phyloP scores from a whole-genome alignment of 2,888 invertebrate genomes.

The Agrilus cyanescens region DNA sequence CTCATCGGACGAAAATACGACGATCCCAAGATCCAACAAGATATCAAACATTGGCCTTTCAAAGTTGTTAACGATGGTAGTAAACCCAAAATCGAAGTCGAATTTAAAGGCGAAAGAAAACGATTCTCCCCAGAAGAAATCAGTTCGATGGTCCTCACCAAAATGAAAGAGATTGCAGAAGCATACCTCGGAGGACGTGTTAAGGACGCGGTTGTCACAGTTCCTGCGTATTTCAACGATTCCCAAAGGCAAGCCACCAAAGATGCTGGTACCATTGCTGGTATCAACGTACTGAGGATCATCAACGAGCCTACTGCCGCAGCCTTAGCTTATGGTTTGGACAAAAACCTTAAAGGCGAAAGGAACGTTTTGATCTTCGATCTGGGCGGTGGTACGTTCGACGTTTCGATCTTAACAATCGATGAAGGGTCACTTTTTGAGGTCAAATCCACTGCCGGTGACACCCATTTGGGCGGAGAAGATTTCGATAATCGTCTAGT shows the following conservation, averaged over 20 bases:
- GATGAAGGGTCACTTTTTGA: constrained; percentile 67
- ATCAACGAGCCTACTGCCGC: constrained; percentile 75
- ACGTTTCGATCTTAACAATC: constrained; percentile 73
- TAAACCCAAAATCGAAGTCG: constrained; percentile 57
- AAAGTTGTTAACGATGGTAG: constrained; percentile 51
- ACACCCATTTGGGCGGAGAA: constrained; percentile 73
- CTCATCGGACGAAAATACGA: constrained; percentile 70
- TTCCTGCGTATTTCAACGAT: constrained; percentile 62
- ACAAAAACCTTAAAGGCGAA: constrained; percentile 53
- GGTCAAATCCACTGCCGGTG: constrained; percentile 72
- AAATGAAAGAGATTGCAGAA: constrained; percentile 58
- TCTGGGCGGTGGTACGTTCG: constrained; percentile 57
- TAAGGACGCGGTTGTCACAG: constrained; percentile 64
- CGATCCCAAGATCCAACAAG: constrained; percentile 62
- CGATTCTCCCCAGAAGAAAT: constrained; percentile 57
- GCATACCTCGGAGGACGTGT: constrained; percentile 55
- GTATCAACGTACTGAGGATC: constrained; percentile 68
- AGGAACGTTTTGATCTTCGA: constrained; percentile 54
- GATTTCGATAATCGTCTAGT: constrained; percentile 50
- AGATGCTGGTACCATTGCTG: constrained; percentile 64
- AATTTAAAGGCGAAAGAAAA: constrained; percentile 52
- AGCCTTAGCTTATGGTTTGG: constrained; percentile 58
- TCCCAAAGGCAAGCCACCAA: constrained; percentile 68
- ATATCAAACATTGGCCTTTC: constrained; percentile 80
- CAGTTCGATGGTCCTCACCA: constrained; percentile 53